These are phyloP conservation scores for Asarcornis scutulata DNA, from an alignment of 2,113 vertebrate species.

Conservation along the genomic window DNA sequence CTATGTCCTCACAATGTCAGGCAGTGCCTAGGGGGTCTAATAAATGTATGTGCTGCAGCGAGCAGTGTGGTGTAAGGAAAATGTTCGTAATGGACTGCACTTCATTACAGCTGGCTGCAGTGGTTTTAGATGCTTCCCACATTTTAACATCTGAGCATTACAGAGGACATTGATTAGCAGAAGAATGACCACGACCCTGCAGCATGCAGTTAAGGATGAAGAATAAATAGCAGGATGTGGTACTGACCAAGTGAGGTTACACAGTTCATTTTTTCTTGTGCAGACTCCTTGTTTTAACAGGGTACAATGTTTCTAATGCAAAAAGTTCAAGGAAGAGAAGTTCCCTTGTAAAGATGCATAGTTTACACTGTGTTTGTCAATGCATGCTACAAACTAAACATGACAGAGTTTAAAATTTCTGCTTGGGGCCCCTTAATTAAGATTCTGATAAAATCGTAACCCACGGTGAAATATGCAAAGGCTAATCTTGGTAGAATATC, in stretches of 20 bases:
- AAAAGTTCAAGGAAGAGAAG: not conserved
- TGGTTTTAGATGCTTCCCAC: not conserved
- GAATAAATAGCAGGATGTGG: not conserved
- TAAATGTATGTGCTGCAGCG: not conserved
- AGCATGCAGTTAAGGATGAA: not conserved
- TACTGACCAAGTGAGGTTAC: not conserved
- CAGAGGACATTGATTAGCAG: not conserved
- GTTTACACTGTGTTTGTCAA: not conserved
- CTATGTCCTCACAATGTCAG: conserved; percentile 48
- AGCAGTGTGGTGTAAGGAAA: not conserved
- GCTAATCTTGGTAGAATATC: not conserved
- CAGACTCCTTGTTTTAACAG: not conserved
- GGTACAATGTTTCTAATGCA: not conserved
- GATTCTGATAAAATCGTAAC: not conserved
- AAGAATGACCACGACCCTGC: not conserved
- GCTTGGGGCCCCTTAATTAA: not conserved
- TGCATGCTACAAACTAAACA: not conserved
- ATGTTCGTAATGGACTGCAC: not conserved
- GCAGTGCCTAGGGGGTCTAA: not conserved
- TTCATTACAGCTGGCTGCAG: not conserved
- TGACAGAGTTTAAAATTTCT: not conserved
- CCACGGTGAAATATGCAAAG: not conserved
- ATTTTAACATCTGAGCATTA: not conserved
- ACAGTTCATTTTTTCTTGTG: not conserved
- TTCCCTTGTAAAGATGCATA: not conserved